Evolutionary conservation across 35 echinoderm and acorn worm genomes (phyloP), one percentile per base, ranked within the genome.

Genomic region (Lytechinus variegatus): DNA sequence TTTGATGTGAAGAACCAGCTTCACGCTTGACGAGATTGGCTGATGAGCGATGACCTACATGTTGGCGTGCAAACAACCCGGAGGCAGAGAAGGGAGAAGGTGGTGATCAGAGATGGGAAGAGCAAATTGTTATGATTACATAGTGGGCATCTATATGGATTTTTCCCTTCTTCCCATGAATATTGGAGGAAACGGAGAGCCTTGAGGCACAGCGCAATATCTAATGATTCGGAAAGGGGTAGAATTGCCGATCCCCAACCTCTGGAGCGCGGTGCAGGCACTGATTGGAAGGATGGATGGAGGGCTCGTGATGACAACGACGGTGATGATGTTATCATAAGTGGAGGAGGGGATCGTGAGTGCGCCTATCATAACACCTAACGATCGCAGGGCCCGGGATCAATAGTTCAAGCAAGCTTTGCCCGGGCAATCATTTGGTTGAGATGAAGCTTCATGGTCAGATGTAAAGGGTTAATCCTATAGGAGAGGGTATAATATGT

Each of bases 201-300:
- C 66, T 79, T 79, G 66, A 79, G 66, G 66, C 66, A 79, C 66
- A 24, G n/a, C 4, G 66, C 66, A 21, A 79, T 79, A 79, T 79
- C 66, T 79, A 79, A 79, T 79, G 66, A 79, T 79, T 79, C n/a
- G 66, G 66, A 79, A 79, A 79, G 66, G 66, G 66, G 66, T 79
- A 79, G 66, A 27, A 79, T 79, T 24, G 66, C 66, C 14, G 66
- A 27, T 79, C 66, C 66, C n/a, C 66, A 5, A 7, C 66, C 66
- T 79, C 66, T 7, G 66, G 66, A 79, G 66, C 66, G 19, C 66
- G 19, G 66, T 2, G 66, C 66, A 6, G 19, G 19, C 21, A 79
- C 66, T 79, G 66, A 79, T 79, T 79, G 66, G 66, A 24, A 79
- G 66, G 66, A 79, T 79, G 66, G 66, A 79, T 79, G 66, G 21